Evolutionary conservation across 2,888 invertebrate genomes (phyloP), one percentile per base, ranked within the genome.

Genomic region (Epirrhoe alternata): DNA sequence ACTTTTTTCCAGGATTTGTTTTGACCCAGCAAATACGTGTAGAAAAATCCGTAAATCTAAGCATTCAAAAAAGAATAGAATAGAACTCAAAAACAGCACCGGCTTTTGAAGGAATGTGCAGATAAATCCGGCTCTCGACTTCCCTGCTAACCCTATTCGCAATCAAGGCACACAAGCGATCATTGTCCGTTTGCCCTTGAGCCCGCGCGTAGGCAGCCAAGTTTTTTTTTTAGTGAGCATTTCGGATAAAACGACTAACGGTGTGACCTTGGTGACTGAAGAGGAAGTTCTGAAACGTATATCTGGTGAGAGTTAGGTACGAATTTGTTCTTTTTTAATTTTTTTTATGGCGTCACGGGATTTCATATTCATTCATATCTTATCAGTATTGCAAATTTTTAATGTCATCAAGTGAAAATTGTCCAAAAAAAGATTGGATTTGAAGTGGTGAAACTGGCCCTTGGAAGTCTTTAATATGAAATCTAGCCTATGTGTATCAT

Each of bases 141-240:
- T 63, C 66, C 55, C 12, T 42, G 68, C 52, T 61, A 61, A 68
- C 68, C 68, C 61, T 63, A 71, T 72, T 69, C 72, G 75, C 75
- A 74, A 79, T 76, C 72, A 75, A 80, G 76, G 72, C 73, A 74
- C 69, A 64, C 67, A 69, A 74, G 72, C 76, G 70, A 69, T 73
- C 77, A 84, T 83, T 83, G 82, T 82, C 77, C 74, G 38, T 66
- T 69, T 57, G 77, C 75, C 75, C 77, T 77, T 78, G 77, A 70
- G 74, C 45, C 30, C 31, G 61, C 16, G 64, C 58, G 49, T 68
- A 52, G 63, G 56, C 14, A 65, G 71, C 68, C 69, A 65, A 58
- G 68, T 65, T 73, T 59, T 79, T 69, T 63, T 57, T 42, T 42
- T 10, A 35, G 38, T 30, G 31, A 60, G 35, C 6, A 45, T 50